These are phyloP conservation scores for Porites australiensis DNA, from an alignment of 64 coral and sea anemone species.

Conservation along the genomic window DNA sequence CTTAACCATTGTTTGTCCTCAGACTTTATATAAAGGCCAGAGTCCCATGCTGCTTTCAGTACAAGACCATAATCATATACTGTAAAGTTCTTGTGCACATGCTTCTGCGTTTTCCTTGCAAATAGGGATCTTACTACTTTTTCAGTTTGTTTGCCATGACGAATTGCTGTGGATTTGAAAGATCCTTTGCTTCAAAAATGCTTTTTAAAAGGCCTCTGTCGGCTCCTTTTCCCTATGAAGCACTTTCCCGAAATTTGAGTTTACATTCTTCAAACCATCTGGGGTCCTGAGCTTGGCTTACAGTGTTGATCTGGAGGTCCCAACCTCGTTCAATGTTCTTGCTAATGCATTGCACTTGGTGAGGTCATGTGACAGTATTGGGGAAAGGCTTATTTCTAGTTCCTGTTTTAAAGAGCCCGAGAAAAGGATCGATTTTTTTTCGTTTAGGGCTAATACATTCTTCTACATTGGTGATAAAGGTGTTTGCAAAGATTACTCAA, in stretches of 20 bases:
- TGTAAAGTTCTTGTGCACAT: constrained; percentile 8
- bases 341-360: background rate
- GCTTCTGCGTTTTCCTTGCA: constrained; percentile 21
- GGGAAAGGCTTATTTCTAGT: too few relatives aligned
- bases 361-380: too few relatives aligned
- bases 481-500: too few relatives aligned
- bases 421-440: too few relatives aligned
- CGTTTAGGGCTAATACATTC: too few relatives aligned
- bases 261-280: constrained; percentile 21
- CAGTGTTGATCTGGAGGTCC: constrained; percentile 27
- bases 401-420: too few relatives aligned
- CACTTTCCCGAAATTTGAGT: constrained; percentile 31
- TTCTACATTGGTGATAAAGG: too few relatives aligned
- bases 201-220: constrained; percentile 16
- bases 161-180: constrained; percentile 43
- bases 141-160: constrained; percentile 42
- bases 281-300: constrained; percentile 22
- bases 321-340: background rate
- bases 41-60: too few relatives aligned
- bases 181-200: constrained; percentile 34
- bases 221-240: constrained; percentile 9
- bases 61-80: constrained; percentile 8
- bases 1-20: too few relatives aligned
- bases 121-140: constrained; percentile 19
- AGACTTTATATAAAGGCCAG: too few relatives aligned